These are phyloP conservation scores for Pseudochirops cupreus DNA, from an alignment of 2,797 vertebrate species.

Conservation along the genomic window DNA sequence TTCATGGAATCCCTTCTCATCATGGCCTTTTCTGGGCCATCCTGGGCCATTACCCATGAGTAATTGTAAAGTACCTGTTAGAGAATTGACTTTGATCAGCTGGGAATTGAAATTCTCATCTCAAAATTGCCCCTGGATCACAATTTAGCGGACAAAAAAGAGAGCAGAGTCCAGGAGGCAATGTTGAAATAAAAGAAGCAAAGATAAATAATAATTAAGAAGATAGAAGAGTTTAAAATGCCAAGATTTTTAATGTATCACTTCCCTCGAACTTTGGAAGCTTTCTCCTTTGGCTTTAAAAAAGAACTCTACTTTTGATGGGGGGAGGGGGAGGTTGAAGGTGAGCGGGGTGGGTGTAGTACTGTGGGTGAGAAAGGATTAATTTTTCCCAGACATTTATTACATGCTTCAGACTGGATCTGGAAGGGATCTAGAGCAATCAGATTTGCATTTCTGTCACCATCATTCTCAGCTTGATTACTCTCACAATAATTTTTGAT, in stretches of 20 bases:
- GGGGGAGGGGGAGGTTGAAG: too few species aligned
- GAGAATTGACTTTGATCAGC: not conserved
- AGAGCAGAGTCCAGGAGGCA: not conserved
- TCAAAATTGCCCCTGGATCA: not conserved
- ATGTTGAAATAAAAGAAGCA: not conserved
- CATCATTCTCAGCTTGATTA: not conserved
- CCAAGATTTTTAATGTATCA: not conserved
- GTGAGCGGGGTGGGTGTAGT: not conserved
- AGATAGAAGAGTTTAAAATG: not conserved
- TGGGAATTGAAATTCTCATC: not conserved
- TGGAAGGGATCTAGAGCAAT: not conserved
- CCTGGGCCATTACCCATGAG: not conserved
- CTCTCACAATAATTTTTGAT: not conserved
- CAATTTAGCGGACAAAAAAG: not conserved
- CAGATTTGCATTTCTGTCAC: not conserved
- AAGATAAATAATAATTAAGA: not conserved
- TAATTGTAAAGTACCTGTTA: not conserved
- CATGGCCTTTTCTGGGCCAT: too few species aligned
- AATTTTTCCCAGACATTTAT: not conserved
- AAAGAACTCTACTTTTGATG: not conserved
- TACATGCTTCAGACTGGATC: not conserved
- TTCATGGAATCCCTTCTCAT: not conserved
- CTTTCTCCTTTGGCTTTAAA: not conserved
- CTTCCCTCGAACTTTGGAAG: not conserved
- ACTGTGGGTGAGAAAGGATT: not conserved